Percentiles rank a stretch among this genome's conserved stretches.
phyloP scores from a whole-genome alignment of 1,140 invertebrate genomes.

The Drosophila sulfurigaster region DNA sequence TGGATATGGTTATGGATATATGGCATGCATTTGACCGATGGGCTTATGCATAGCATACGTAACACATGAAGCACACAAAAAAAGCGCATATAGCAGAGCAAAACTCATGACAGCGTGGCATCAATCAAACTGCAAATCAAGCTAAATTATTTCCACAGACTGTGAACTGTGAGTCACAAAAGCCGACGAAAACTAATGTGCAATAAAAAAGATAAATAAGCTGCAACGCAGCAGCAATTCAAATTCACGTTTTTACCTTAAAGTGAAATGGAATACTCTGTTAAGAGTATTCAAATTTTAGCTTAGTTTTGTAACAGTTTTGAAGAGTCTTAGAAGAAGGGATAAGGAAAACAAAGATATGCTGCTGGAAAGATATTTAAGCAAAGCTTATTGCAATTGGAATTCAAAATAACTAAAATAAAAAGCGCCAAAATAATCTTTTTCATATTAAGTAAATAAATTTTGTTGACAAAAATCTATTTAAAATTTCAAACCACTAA shows the following conservation, averaged over 20 bases:
- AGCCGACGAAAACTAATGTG: slow-evolving; percentile 21
- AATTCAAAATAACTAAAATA: no score
- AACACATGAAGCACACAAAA: slow-evolving; percentile 10
- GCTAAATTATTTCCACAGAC: slow-evolving; percentile 64
- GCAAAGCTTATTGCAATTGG: no score
- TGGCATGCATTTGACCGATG: slow-evolving; percentile 34
- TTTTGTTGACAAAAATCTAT: no score
- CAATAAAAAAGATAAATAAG: slow-evolving; percentile 21
- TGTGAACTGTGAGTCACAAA: slow-evolving; percentile 16
- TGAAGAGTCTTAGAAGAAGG: no score
- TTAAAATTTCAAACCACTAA: no score
- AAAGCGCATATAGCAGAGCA: background rate
- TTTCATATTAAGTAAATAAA: no score
- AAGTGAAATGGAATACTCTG: background rate
- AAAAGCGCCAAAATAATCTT: no score
- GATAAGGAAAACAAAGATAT: no score
- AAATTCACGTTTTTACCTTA: background rate
- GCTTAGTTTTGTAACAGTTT: background rate
- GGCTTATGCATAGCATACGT: slow-evolving; percentile 26
- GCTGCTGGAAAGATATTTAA: no score
- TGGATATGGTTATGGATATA: slow-evolving; percentile 50
- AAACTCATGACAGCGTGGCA: slow-evolving; percentile 29
- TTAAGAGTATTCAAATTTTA: background rate
- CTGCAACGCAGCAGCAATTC: background rate
- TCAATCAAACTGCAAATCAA: slow-evolving; percentile 73